These are phyloP conservation scores for Phycodurus eques DNA, from an alignment of 2,113 vertebrate genomes.

Conservation along the genomic window DNA sequence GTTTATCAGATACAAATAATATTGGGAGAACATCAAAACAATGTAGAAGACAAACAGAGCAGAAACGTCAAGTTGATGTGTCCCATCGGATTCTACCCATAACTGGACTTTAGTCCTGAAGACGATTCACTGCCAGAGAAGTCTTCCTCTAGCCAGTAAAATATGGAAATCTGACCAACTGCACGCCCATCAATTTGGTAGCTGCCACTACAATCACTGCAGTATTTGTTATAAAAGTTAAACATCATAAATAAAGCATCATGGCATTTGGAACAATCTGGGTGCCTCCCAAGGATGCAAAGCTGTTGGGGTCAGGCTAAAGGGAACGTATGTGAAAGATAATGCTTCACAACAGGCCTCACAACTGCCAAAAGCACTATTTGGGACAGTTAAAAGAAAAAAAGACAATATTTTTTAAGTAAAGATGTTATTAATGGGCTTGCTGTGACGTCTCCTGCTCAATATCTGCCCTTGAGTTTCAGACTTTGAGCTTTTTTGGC, in stretches of 20 bases:
- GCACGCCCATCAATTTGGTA: constrained; percentile 36
- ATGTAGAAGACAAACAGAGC: constrained; percentile 28
- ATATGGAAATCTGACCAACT: constrained; percentile 46
- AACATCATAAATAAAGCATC: constrained; percentile 50
- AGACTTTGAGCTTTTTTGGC: constrained; percentile 9
- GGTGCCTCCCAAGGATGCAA: constrained; percentile 29
- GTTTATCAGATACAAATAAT: constrained; percentile 16
- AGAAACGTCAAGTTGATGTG: constrained; percentile 35
- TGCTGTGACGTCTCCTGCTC: constrained; percentile 7
- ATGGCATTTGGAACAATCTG: constrained; percentile 36
- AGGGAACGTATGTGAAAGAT: constrained; percentile 52
- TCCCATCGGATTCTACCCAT: constrained; percentile 32
- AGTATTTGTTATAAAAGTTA: constrained; percentile 48
- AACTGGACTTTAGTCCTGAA: constrained; percentile 35
- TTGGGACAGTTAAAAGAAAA: constrained; percentile 37
- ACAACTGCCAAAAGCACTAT: constrained; percentile 32
- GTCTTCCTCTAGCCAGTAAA: constrained; percentile 47
- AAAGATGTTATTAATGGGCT: constrained; percentile 9
- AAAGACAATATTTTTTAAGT: constrained; percentile 27
- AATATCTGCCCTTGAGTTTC: constrained; percentile 19
- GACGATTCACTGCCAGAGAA: constrained; percentile 45
- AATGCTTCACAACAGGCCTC: constrained; percentile 26
- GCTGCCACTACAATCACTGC: constrained; percentile 40
- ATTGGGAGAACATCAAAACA: constrained; percentile 15
- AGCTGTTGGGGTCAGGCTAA: constrained; percentile 48